A percentile compares a stretch with the other conserved stretches of the same genome.
These are phyloP conservation scores for Psilopsiagon aurifrons DNA, from an alignment of 2,113 vertebrate genomes.

Conservation along the genomic window DNA sequence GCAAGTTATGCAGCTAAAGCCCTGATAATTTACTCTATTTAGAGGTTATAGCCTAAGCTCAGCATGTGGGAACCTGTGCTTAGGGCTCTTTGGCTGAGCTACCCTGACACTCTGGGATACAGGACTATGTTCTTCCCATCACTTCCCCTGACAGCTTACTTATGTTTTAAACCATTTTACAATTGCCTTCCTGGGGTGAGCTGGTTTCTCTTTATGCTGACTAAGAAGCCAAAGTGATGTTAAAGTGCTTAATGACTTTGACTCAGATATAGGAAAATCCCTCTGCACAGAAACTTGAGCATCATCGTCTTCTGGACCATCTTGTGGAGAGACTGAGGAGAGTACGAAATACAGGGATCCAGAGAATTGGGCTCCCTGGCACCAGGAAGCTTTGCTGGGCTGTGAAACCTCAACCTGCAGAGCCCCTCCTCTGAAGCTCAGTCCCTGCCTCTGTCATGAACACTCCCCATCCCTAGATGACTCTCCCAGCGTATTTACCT, in stretches of 20 bases:
- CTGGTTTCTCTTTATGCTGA: background rate
- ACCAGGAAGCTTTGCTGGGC: background rate
- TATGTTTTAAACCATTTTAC: background rate
- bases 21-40: background rate
- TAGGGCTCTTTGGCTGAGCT: background rate
- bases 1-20: background rate
- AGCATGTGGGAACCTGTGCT: background rate
- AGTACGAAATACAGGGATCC: background rate
- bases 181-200: background rate
- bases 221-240: background rate
- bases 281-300: background rate
- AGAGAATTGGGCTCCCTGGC: fast-evolving
- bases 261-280: background rate
- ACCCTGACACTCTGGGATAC: fast-evolving
- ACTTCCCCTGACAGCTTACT: background rate
- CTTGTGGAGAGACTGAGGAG: fast-evolving
- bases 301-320: background rate
- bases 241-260: background rate
- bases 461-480: background rate
- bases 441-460: background rate
- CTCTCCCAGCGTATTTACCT: fast-evolving
- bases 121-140: background rate
- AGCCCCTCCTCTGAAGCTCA: background rate
- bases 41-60: background rate
- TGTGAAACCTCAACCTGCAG: background rate